A percentile compares a stretch with the other conserved stretches of the same genome.
phyloP scores from a whole-genome alignment of 2,797 vertebrate genomes.

The Onychomys leucogaster region DNA sequence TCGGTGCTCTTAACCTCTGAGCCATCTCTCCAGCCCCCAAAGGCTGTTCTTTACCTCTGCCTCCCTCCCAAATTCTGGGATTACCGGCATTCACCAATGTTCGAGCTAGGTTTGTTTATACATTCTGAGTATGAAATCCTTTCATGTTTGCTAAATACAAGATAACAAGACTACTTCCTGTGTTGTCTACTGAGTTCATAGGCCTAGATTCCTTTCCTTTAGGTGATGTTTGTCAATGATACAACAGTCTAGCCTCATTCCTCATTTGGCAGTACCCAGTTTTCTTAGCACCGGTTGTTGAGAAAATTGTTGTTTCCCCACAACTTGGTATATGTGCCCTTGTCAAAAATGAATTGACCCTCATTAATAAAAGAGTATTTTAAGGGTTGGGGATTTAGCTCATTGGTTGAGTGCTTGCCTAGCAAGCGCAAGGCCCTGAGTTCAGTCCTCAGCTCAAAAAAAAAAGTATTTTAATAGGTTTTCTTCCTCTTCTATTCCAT shows the following conservation, averaged over 20 bases:
- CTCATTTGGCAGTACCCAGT: background rate
- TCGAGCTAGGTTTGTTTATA: background rate
- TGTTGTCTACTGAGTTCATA: background rate
- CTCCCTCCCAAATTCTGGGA: background rate
- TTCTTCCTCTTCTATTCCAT: background rate
- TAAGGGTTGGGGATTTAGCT: no score
- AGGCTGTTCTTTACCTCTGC: background rate
- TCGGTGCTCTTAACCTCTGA: no score
- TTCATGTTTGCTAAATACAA: background rate
- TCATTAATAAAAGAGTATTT: background rate
- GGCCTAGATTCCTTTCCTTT: background rate
- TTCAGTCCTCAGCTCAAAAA: no score
- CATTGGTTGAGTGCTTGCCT: no score
- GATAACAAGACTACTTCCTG: background rate
- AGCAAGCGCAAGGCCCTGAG: no score
- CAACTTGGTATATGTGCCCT: background rate
- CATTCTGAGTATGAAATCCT: constrained; percentile 23
- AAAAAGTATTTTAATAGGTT: background rate
- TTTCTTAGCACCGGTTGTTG: constrained; percentile 39
- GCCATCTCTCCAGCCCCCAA: no score
- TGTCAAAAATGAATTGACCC: background rate
- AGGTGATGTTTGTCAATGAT: constrained; percentile 24
- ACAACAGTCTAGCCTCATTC: background rate
- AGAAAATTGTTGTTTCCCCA: constrained; percentile 20
- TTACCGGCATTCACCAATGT: background rate